These are phyloP conservation scores for Ianthella basta DNA, from an alignment of 37 sponge, comb jelly and placozoan species.

Conservation along the genomic window DNA sequence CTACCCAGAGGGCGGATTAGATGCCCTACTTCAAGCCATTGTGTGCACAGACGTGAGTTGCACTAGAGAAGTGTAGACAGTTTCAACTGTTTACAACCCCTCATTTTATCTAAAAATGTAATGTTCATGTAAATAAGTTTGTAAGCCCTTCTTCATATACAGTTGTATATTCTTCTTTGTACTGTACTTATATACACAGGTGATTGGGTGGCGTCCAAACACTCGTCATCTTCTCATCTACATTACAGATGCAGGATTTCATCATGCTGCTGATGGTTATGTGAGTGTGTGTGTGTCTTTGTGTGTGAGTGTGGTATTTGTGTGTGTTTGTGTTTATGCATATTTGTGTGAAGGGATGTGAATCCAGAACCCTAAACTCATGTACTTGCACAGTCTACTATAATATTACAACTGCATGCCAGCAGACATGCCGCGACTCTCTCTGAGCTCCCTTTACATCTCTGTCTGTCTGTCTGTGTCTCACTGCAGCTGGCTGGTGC, in stretches of 20 bases:
- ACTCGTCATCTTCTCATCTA: conserved; percentile 85
- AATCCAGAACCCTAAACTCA: too few species aligned
- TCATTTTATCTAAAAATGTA: not conserved
- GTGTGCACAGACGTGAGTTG: conserved; percentile 16
- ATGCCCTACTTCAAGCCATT: conserved; percentile 17
- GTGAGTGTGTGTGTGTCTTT: conserved; percentile 35
- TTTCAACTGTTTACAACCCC: too few species aligned
- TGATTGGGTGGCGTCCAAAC: conserved; percentile 90
- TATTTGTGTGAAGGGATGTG: too few species aligned
- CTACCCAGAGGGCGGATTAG: conserved; percentile 59
- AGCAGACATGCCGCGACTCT: too few species aligned
- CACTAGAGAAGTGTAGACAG: too few species aligned
- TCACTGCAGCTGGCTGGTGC: conserved; percentile 39
- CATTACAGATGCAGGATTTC: conserved; percentile 90
- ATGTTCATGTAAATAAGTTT: not conserved
- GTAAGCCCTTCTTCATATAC: too few species aligned
- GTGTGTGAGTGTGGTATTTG: too few species aligned
- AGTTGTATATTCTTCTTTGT: too few species aligned
- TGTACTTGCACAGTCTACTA: too few species aligned
- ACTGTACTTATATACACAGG: conserved; percentile 32
- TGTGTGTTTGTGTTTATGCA: too few species aligned
- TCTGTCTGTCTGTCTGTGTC: not conserved
- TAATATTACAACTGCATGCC: too few species aligned
- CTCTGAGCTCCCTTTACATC: too few species aligned
- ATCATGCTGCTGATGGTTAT: conserved; percentile 92